Evolutionary conservation across 2,888 invertebrate genomes (phyloP).

Genomic region (Hemaris fuciformis): DNA sequence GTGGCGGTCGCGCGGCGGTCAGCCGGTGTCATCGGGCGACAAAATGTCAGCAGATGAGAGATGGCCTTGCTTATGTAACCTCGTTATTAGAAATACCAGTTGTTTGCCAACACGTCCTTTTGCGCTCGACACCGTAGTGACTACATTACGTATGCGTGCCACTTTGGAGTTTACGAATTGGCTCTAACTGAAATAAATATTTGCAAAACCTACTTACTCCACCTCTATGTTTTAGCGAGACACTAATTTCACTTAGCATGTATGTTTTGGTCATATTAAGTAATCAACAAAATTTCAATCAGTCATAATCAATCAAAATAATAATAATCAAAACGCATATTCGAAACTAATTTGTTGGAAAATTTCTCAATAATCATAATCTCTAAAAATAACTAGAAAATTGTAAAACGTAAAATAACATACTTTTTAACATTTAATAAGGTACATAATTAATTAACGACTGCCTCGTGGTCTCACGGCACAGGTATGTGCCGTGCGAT

Average conservation of each 20-base stretch:
- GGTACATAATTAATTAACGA: no score
- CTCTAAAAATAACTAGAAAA: no score
- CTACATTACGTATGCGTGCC: slow-evolving; percentile 23
- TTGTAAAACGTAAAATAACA: no score
- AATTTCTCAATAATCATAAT: no score
- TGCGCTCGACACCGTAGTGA: slow-evolving; percentile 30
- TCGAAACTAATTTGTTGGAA: no score
- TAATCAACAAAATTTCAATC: no score
- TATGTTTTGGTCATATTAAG: neutral
- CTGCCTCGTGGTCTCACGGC: no score
- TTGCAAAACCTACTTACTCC: slow-evolving; percentile 12
- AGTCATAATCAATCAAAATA: no score
- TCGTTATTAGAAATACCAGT: slow-evolving; percentile 62
- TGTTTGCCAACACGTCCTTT: slow-evolving; percentile 53
- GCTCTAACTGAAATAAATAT: slow-evolving; percentile 8
- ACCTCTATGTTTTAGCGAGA: neutral
- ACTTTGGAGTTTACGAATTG: slow-evolving; percentile 3
- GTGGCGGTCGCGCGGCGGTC: slow-evolving; percentile 57
- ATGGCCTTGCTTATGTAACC: slow-evolving; percentile 74
- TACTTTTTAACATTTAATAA: no score
- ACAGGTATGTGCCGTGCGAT: no score
- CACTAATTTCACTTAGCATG: neutral
- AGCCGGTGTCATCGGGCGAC: slow-evolving; percentile 43
- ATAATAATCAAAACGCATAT: no score
- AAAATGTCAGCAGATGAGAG: slow-evolving; percentile 73